Evolutionary conservation across 2,797 vertebrate species (phyloP).

Genomic region (Schizopygopsis pylzovi): DNA sequence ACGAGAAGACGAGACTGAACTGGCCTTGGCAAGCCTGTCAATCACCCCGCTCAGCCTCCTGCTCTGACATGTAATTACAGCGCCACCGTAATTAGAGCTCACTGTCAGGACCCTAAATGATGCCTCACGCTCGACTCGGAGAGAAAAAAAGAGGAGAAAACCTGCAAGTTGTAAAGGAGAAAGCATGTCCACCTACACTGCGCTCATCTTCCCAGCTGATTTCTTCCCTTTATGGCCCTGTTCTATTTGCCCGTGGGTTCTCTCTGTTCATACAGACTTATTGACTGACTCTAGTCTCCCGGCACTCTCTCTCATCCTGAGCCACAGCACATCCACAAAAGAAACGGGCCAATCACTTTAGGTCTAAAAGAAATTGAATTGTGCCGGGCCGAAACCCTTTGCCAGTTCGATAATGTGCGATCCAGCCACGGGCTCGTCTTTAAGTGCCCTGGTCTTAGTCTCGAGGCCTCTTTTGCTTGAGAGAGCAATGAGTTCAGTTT

Average conservation of each 20-base stretch:
- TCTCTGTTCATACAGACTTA: slow-evolving; percentile 47
- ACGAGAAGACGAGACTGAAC: slow-evolving; percentile 55
- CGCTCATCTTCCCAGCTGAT: slow-evolving; percentile 42
- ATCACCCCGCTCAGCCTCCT: slow-evolving; percentile 58
- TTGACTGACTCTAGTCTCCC: slow-evolving; percentile 42
- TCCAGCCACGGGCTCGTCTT: slow-evolving; percentile 61
- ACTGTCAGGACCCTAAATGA: slow-evolving; percentile 59
- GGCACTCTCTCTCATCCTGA: slow-evolving; percentile 17
- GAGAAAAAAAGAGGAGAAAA: slow-evolving; percentile 14
- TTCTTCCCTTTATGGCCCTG: slow-evolving; percentile 22
- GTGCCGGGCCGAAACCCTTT: slow-evolving; percentile 74
- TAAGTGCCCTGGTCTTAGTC: slow-evolving; percentile 66
- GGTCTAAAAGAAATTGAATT: slow-evolving; percentile 73
- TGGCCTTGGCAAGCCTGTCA: slow-evolving; percentile 62
- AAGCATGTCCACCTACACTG: slow-evolving; percentile 39
- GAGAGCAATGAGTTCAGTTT: slow-evolving; percentile 64
- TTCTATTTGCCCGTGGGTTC: slow-evolving; percentile 52
- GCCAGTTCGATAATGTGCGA: slow-evolving; percentile 74
- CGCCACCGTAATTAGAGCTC: slow-evolving; percentile 59
- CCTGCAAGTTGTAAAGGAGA: slow-evolving; percentile 44
- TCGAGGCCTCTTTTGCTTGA: slow-evolving; percentile 66
- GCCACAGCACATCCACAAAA: slow-evolving; percentile 14
- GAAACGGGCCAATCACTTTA: slow-evolving; percentile 65
- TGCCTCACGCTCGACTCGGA: slow-evolving; percentile 40
- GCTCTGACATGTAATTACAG: slow-evolving; percentile 66